Percentiles rank a stretch among this genome's conserved stretches.
These are phyloP conservation scores for Drosophila flavopinicola DNA, from an alignment of 2,888 invertebrate species.

Conservation along the genomic window DNA sequence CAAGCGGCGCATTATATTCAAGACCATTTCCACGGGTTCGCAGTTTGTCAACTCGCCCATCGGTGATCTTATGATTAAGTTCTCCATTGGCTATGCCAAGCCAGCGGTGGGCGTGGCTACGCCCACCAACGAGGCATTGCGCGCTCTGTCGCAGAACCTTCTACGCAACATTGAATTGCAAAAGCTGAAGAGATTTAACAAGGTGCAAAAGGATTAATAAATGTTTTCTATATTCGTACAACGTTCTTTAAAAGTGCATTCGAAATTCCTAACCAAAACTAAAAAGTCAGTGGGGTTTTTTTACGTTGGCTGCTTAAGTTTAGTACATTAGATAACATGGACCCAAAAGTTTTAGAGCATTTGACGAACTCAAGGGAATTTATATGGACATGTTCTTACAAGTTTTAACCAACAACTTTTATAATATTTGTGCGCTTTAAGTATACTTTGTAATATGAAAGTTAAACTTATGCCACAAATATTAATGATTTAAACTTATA, in stretches of 20 bases:
- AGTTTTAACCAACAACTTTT: too few species aligned
- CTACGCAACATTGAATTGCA: conserved; percentile 61
- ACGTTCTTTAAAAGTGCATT: not conserved
- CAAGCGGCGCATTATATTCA: conserved; percentile 69
- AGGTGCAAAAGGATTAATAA: conserved; percentile 36
- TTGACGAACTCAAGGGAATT: too few species aligned
- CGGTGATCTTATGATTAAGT: conserved; percentile 80
- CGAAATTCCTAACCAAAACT: not conserved
- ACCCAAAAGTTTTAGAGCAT: not conserved
- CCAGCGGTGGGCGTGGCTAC: conserved; percentile 28
- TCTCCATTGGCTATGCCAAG: conserved; percentile 79
- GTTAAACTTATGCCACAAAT: too few species aligned
- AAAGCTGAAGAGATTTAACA: conserved; percentile 48
- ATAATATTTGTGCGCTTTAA: not conserved
- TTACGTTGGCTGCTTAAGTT: not conserved
- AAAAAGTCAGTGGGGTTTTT: not conserved
- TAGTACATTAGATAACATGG: not conserved
- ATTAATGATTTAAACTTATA: too few species aligned
- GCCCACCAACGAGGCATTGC: conserved; percentile 48
- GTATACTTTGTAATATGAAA: not conserved
- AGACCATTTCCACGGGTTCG: conserved; percentile 75
- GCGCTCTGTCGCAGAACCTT: conserved; percentile 56
- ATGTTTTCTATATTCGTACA: conserved; percentile 6
- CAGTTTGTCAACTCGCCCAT: conserved; percentile 81
- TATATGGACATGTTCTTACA: too few species aligned